Evolutionary conservation across 2,113 vertebrate genomes (phyloP).

Genomic region (Oceanites oceanicus): DNA sequence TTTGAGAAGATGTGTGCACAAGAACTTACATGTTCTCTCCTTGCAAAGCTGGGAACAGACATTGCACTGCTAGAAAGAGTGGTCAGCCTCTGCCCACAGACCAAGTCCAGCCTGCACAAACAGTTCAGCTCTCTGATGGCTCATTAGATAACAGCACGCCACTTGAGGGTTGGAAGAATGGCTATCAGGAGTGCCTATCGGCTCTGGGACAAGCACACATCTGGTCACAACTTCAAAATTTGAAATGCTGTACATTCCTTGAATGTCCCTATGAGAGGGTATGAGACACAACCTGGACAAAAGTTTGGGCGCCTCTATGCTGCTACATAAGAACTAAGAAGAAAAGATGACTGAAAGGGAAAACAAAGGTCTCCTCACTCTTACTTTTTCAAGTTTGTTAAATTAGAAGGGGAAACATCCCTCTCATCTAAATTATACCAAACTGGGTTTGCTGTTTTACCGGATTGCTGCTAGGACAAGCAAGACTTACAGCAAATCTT

Average conservation of each 20-base stretch:
- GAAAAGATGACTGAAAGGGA: not conserved
- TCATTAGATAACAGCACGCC: not conserved
- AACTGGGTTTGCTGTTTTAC: not conserved
- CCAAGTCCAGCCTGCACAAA: not conserved
- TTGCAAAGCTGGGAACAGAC: not conserved
- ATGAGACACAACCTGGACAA: not conserved
- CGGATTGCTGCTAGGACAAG: not conserved
- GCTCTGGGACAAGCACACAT: not conserved
- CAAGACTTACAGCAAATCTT: not conserved
- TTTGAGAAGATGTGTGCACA: not conserved
- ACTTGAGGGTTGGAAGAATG: not conserved
- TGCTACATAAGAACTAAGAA: not conserved
- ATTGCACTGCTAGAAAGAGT: accelerated
- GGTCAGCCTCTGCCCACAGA: not conserved
- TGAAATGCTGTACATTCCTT: not conserved
- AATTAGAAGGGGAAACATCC: not conserved
- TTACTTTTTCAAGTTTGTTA: not conserved
- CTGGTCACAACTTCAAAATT: not conserved
- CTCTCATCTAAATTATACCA: not conserved
- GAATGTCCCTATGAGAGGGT: not conserved
- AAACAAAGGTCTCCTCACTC: not conserved
- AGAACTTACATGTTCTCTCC: not conserved
- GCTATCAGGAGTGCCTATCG: not conserved
- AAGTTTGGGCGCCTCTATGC: not conserved
- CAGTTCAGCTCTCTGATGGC: not conserved